Evolutionary conservation across 2,888 invertebrate species (phyloP).

Genomic region (Willowsia nigromaculata): DNA sequence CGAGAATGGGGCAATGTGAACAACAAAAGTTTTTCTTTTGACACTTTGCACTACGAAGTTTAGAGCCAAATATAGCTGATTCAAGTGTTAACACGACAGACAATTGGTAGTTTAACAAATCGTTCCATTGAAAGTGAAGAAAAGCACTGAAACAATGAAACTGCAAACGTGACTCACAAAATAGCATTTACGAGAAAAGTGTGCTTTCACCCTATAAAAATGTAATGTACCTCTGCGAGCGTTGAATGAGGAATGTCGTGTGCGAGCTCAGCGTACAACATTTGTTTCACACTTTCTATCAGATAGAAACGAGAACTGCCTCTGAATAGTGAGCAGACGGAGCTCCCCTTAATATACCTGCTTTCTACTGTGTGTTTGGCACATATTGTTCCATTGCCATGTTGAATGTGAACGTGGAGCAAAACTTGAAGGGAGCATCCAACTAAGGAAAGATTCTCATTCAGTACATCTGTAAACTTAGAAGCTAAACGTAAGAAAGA

Average conservation of each 20-base stretch:
- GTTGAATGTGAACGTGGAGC: background rate
- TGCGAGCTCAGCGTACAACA: background rate
- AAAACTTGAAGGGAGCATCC: slow-evolving; percentile 4
- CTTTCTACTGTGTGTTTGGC: background rate
- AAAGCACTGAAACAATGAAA: slow-evolving; percentile 31
- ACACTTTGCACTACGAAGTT: background rate
- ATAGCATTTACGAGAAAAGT: background rate
- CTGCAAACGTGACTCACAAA: background rate
- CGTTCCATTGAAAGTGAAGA: background rate
- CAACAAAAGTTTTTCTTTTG: background rate
- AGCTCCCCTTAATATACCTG: slow-evolving; percentile 31
- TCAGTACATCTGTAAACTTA: background rate
- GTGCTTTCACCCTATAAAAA: slow-evolving; percentile 3
- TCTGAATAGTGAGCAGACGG: slow-evolving; percentile 23
- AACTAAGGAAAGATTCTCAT: too few relatives aligned
- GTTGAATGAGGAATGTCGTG: slow-evolving; percentile 28
- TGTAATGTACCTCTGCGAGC: background rate
- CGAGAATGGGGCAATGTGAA: slow-evolving; percentile 58
- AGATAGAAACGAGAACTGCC: slow-evolving; percentile 40
- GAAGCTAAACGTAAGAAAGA: background rate
- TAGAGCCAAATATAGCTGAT: background rate
- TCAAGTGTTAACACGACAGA: background rate
- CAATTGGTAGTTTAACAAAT: background rate
- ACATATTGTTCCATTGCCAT: background rate
- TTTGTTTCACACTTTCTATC: slow-evolving; percentile 54